Evolutionary conservation across 2,888 invertebrate species (phyloP).

Genomic region (Epiblema foenella): DNA sequence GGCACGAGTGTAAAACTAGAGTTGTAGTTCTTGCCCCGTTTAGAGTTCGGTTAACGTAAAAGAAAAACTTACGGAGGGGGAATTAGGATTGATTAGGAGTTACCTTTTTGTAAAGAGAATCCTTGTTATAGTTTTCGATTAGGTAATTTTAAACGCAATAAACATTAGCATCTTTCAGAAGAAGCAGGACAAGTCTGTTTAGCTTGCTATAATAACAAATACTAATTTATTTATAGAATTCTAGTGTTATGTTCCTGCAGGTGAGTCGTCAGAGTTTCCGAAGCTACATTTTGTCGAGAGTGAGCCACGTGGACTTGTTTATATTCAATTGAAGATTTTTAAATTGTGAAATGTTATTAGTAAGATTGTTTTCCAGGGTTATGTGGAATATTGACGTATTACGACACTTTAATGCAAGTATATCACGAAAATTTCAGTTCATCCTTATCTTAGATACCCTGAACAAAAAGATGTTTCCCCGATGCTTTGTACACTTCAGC

Average conservation of each 20-base stretch:
- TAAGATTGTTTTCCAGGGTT: too few species aligned
- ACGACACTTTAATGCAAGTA: too few species aligned
- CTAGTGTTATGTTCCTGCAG: too few species aligned
- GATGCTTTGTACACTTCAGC: neutral
- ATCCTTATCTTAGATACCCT: neutral
- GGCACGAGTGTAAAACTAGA: neutral
- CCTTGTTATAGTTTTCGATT: neutral
- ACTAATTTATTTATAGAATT: too few species aligned
- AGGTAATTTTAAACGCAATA: neutral
- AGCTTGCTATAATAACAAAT: too few species aligned
- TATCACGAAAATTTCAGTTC: neutral
- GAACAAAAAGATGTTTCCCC: neutral
- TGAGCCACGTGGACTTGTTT: too few species aligned
- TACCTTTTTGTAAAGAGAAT: neutral
- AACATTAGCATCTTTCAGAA: neutral
- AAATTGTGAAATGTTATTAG: too few species aligned
- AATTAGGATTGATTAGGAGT: slow-evolving; percentile 7
- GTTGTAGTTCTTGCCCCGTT: slow-evolving; percentile 10
- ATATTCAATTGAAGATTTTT: too few species aligned
- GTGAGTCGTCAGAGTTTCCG: too few species aligned
- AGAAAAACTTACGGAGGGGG: slow-evolving; percentile 2
- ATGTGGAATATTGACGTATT: too few species aligned
- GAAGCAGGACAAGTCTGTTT: too few species aligned
- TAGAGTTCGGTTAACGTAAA: neutral
- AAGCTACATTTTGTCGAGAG: too few species aligned